These are phyloP conservation scores for Silvanus unidentatus DNA, from an alignment of 2,888 invertebrate genomes.

Conservation along the genomic window DNA sequence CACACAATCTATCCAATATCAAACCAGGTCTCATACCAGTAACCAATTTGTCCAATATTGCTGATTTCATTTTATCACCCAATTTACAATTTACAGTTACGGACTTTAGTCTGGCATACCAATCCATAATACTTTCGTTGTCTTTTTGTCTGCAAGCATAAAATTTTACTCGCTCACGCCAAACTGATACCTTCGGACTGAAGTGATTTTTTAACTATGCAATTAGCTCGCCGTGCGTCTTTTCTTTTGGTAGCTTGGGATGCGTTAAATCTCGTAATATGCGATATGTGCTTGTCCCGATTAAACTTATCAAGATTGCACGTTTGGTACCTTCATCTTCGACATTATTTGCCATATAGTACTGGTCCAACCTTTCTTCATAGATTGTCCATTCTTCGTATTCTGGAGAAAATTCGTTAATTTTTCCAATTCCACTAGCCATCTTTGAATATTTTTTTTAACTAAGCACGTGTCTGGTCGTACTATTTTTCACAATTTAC, in stretches of 20 bases:
- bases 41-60: constrained; percentile 8
- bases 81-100: constrained; percentile 14
- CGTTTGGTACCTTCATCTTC: constrained; percentile 2
- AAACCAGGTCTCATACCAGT: constrained; percentile 3
- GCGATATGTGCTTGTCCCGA: constrained; percentile 10
- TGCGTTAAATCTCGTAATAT: constrained; percentile 9
- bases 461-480: not conserved
- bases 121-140: constrained; percentile 5
- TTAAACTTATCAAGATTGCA: constrained; percentile 6
- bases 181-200: constrained; percentile 9
- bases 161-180: constrained; percentile 9
- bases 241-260: constrained; percentile 6
- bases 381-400: constrained; percentile 4
- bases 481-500: not conserved
- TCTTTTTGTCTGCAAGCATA: constrained; percentile 6
- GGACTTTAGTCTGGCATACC: constrained; percentile 8
- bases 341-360: constrained; percentile 9
- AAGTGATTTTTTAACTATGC: constrained; percentile 9
- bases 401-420: not conserved
- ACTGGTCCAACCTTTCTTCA: constrained; percentile 8
- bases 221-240: constrained; percentile 6
- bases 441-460: not conserved
- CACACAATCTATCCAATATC: constrained; percentile 8
- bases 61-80: constrained; percentile 2
- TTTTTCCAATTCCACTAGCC: not conserved